Evolutionary conservation across 2,888 invertebrate species (phyloP).

Genomic region (Eudemis profundana): DNA sequence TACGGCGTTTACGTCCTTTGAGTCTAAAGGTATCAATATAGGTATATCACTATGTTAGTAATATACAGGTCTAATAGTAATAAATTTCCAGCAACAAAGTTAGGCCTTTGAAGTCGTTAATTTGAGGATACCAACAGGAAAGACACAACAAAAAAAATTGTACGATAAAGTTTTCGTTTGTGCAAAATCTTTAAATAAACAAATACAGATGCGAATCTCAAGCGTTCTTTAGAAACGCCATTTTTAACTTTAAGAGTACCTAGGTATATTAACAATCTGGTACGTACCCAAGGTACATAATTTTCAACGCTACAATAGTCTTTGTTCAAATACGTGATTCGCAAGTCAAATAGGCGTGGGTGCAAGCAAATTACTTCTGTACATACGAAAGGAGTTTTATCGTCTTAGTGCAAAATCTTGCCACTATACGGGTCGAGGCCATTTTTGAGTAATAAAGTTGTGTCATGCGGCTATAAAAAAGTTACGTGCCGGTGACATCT

Average conservation of each 20-base stretch:
- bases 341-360: conserved; percentile 28
- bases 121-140: too few species aligned
- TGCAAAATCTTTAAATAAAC: too few species aligned
- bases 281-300: not conserved
- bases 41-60: too few species aligned
- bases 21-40: too few species aligned
- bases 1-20: too few species aligned
- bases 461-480: conserved; percentile 33
- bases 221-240: not conserved
- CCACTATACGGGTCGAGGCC: conserved; percentile 22
- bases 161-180: too few species aligned
- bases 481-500: conserved; percentile 27
- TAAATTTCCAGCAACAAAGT: too few species aligned
- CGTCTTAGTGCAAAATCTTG: conserved; percentile 26
- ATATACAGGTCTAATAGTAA: too few species aligned
- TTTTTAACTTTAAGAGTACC: not conserved
- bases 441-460: conserved; percentile 24
- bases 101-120: too few species aligned
- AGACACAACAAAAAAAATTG: too few species aligned
- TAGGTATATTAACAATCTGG: not conserved
- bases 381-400: conserved; percentile 9
- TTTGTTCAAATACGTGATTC: conserved; percentile 31
- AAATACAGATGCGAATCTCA: too few species aligned
- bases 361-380: conserved; percentile 34
- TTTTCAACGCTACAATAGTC: conserved; percentile 12